Conservation (phyloP, 2,113 vertebrate genomes). For the Aepyceros melampus region DNA sequence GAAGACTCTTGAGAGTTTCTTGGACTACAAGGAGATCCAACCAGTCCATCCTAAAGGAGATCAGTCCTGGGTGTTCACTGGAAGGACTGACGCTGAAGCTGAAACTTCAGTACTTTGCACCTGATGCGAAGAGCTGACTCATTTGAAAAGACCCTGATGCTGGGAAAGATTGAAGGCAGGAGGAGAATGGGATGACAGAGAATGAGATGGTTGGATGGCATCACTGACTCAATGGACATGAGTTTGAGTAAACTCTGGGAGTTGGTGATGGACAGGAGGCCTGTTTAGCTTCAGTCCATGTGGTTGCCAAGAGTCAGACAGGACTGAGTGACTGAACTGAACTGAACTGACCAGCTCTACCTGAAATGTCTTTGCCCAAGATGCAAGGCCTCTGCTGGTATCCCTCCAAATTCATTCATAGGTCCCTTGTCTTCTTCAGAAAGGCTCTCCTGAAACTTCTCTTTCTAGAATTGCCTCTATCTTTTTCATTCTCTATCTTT, state of each 20-base stretch:
- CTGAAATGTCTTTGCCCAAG: neutral
- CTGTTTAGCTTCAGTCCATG: neutral
- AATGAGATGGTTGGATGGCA: neutral
- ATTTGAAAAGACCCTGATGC: neutral
- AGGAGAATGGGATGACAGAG: neutral
- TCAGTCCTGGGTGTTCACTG: neutral
- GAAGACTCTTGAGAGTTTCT: neutral
- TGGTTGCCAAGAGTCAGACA: neutral
- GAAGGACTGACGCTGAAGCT: neutral
- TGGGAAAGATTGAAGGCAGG: neutral
- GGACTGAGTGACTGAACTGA: neutral
- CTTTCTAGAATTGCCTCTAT: neutral
- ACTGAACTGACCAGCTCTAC: neutral
- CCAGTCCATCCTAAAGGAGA: neutral
- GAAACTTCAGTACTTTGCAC: neutral
- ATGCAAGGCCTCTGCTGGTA: neutral
- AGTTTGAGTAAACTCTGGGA: neutral
- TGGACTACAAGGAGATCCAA: neutral
- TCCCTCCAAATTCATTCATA: neutral
- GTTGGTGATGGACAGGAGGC: neutral
- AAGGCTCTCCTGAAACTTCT: neutral
- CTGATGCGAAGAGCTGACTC: neutral
- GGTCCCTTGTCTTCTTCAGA: neutral
- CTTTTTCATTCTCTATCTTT: neutral
- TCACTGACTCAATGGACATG: neutral